Conservation (phyloP, 2,888 invertebrate genomes). For the Platycnemis pennipes region DNA sequence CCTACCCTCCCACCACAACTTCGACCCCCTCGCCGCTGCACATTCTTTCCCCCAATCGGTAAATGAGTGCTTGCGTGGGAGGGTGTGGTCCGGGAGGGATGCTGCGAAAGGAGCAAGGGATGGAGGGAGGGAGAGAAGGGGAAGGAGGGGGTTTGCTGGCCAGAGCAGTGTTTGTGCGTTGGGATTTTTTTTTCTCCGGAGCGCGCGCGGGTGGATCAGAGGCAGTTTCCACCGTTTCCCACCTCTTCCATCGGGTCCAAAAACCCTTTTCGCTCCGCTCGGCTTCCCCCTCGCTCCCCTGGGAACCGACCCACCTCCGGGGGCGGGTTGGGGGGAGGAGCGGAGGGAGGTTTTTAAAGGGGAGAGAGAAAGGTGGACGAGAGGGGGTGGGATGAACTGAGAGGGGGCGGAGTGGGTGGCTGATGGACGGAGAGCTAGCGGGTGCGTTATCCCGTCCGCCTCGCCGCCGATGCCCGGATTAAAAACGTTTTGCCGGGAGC, state of each 20-base stretch:
- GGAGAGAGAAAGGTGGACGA: conserved; percentile 13
- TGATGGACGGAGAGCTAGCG: neutral
- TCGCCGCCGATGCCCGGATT: conserved; percentile 23
- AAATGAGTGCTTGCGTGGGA: neutral
- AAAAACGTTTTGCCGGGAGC: conserved; percentile 45
- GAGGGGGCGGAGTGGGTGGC: neutral
- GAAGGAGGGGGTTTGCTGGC: neutral
- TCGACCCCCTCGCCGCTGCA: too few species aligned
- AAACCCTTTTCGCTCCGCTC: neutral
- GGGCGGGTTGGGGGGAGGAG: too few species aligned
- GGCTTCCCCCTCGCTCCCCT: neutral
- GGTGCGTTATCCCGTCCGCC: neutral
- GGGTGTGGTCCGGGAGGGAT: neutral
- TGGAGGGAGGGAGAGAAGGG: neutral
- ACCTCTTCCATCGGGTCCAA: neutral
- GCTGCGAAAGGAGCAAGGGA: neutral
- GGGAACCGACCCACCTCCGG: neutral
- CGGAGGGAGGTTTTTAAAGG: neutral
- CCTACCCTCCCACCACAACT: too few species aligned
- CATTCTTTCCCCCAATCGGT: too few species aligned
- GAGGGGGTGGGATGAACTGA: neutral
- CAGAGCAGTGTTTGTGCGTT: neutral
- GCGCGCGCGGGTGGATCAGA: neutral
- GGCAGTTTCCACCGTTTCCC: neutral
- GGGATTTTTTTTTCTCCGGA: neutral